Base-by-base conservation (phyloP, 2,888 invertebrate genomes). In the Deilephila elpenor region DNA sequence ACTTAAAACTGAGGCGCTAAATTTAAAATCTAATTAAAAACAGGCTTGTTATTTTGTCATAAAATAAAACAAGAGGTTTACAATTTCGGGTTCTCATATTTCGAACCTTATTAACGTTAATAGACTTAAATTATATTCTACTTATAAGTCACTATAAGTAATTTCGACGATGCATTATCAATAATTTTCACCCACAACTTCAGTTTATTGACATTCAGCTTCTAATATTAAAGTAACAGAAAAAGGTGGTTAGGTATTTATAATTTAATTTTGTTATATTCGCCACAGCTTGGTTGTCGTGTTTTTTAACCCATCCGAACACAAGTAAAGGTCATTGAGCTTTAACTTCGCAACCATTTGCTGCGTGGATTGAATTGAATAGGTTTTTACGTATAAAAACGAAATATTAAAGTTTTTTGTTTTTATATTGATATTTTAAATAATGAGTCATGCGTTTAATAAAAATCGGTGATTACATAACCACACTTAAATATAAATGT, bases 241-340 rank as follows among this genome's bases (percentile, higher is more conserved):
- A 56, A 67, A 67, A 67, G 44, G 44, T 67, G 17, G 51, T 67
- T 25, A 67, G 67, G 44, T 67, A 67, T 51, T 25, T 51, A 51
- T 67, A 51, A 67, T 67, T 67, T 67, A 67, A 67, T 67, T 67
- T 67, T 51, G 44, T 25, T 25, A 44, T 51, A 67, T 67, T 67
- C 67, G 67, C 51, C 44, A 67, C 67, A 51, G 51, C 14, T 67
- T 60, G 19, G n/a, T 17, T 20, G 64, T 44, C 19, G 20, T 1
- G 44, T 67, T 67, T 67, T 67, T 67, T 51, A 25, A 20, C 25
- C 51, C 3, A 17, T 67, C 37, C 25, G 56, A 67, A 44, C 44
- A 67, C 44, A 62, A 37, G 61, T 62, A 44, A 17, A 67, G 51
- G 67, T 67, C 67, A 51, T 67, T 67, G 67, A 67, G 44, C 67